These are phyloP conservation scores for Pseudolycoriella hygida DNA, from an alignment of 2,888 invertebrate species.

Conservation along the genomic window DNA sequence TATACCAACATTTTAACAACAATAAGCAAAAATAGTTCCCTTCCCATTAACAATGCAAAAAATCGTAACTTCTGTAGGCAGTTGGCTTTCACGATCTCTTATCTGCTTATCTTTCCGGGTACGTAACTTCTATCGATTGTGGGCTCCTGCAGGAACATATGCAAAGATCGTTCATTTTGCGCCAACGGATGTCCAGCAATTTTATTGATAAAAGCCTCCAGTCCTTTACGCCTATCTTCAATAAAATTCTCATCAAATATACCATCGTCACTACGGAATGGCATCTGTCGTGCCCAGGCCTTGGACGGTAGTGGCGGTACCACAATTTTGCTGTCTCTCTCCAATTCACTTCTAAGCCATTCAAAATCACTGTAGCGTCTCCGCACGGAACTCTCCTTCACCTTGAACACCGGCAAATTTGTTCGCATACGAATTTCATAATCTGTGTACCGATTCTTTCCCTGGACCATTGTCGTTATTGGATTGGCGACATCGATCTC, in stretches of 20 bases:
- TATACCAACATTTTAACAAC: too few species aligned
- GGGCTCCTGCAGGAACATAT: constrained; percentile 97
- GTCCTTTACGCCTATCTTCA: constrained; percentile 91
- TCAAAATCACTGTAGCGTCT: constrained; percentile 98
- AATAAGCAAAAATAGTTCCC: too few species aligned
- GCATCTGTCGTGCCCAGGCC: constrained; percentile 95
- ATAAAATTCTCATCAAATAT: constrained; percentile 99
- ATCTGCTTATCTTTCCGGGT: constrained; percentile 92
- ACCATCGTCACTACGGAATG: constrained; percentile 98
- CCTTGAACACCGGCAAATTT: constrained; percentile 97
- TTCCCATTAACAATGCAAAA: too few species aligned
- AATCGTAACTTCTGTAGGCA: too few species aligned
- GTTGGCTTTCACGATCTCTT: too few species aligned
- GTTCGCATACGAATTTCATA: constrained; percentile 99
- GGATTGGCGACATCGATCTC: constrained; percentile 99
- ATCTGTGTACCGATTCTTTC: constrained; percentile 97
- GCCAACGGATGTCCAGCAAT: constrained; percentile 97
- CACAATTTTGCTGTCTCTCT: constrained; percentile 98
- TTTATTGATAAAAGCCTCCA: constrained; percentile 98
- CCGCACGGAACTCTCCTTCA: constrained; percentile 94
- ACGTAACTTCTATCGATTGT: constrained; percentile 98
- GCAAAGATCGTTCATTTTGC: constrained; percentile 96
- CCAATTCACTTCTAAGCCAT: constrained; percentile 95
- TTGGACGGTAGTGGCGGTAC: constrained; percentile 96
- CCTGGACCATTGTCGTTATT: constrained; percentile 90